Evolutionary conservation across 1,140 invertebrate species (phyloP).

Genomic region (Helicoverpa armigera): DNA sequence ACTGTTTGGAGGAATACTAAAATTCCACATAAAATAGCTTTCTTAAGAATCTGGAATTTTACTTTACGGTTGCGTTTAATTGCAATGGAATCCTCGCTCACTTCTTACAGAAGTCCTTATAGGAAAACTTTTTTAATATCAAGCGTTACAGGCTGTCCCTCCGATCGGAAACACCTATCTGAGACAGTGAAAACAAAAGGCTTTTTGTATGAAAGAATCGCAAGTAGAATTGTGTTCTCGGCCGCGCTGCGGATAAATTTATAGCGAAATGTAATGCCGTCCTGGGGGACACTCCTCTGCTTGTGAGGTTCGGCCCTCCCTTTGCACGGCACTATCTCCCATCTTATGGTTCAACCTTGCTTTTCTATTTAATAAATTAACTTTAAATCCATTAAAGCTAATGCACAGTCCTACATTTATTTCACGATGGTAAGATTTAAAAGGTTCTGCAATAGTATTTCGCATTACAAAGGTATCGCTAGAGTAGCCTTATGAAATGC

Average conservation of each 20-base stretch:
- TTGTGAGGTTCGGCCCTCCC: conserved; percentile 49
- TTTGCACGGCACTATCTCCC: conserved; percentile 48
- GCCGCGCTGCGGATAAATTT: conserved; percentile 61
- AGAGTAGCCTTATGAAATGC: no score
- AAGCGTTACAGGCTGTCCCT: conserved; percentile 74
- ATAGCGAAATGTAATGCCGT: conserved; percentile 66
- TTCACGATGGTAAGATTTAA: background rate
- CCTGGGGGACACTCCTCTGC: conserved; percentile 53
- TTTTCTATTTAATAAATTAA: conserved; percentile 60
- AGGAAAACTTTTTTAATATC: conserved; percentile 85
- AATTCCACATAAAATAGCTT: conserved; percentile 45
- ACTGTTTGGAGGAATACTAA: conserved; percentile 17
- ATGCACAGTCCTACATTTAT: conserved; percentile 15
- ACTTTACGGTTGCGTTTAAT: conserved; percentile 68
- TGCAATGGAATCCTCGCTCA: conserved; percentile 73
- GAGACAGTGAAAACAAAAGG: conserved; percentile 71
- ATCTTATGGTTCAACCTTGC: conserved; percentile 45
- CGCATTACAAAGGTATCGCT: background rate
- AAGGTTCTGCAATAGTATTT: background rate
- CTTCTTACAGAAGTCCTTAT: conserved; percentile 68
- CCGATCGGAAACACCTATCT: conserved; percentile 73
- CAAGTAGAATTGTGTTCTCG: conserved; percentile 59
- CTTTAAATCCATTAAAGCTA: conserved; percentile 41
- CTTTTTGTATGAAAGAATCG: conserved; percentile 70
- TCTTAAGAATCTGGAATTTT: conserved; percentile 50